Evolutionary conservation across 2,888 invertebrate genomes (phyloP), one percentile per base, ranked within the genome.

Genomic region (Limnephilus lunatus): DNA sequence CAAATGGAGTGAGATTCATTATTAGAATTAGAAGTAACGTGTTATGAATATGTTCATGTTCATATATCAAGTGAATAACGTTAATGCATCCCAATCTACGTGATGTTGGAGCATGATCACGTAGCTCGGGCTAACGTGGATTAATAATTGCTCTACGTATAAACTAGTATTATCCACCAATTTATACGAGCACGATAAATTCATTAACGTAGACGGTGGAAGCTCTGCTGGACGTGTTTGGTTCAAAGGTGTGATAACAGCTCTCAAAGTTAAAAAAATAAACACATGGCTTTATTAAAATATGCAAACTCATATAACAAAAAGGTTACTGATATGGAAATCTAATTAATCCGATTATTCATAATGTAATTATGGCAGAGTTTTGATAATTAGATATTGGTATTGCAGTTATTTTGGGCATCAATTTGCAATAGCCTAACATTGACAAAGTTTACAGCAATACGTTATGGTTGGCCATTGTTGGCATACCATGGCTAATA

Each of bases 141-240:
- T 93, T 93, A 92, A 93, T 93, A 93, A 93, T 93, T 92, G 48
- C 82, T 83, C 81, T 39, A 53, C 81, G 92, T 92, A 92, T 92
- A 93, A 92, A 93, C 92, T 89, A 91, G 91, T 68, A 93, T 93
- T 92, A 93, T 93, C 90, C 85, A 81, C 86, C 91, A 92, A 93
- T 93, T 93, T 93, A 93, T 92, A 90, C 91, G 87, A 53, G 39
- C 82, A 82, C 90, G 82, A 92, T 93, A 92, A 93, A 93, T 93
- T 93, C 92, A 91, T 92, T 92, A 92, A 68, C 85, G 86, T 81
- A 90, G 92, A 92, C 81, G 87, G 32, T 39, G 30, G 87, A 32
- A 90, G 82, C 90, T 81, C 89, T 44, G 39, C 39, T 81, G 89
- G 89, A 89, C 81, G 89, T 89, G 89, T 81, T 39, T 31, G 32